phyloP scores from a whole-genome alignment of 2,113 vertebrate species.

The Odocoileus virginianus region DNA sequence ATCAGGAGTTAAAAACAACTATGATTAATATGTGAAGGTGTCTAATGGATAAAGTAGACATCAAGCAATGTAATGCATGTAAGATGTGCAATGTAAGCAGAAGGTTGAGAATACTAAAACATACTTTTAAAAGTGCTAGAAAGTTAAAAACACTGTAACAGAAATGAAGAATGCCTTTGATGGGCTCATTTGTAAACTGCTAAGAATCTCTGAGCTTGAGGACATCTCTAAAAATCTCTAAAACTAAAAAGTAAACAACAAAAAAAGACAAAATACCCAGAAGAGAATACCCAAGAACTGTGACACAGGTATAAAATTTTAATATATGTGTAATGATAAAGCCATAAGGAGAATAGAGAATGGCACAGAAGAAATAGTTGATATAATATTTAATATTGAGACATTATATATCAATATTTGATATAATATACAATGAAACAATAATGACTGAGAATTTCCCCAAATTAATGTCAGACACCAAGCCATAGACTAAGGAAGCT shows the following conservation, averaged over 20 bases:
- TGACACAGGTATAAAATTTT: neutral
- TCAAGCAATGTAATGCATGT: neutral
- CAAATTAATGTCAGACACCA: neutral
- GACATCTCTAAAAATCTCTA: neutral
- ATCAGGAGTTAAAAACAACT: neutral
- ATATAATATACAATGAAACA: neutral
- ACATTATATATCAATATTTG: neutral
- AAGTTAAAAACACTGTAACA: neutral
- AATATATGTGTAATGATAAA: neutral
- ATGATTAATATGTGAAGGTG: neutral
- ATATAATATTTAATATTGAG: neutral
- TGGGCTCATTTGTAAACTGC: neutral
- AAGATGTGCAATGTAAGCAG: neutral
- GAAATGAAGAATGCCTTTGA: neutral
- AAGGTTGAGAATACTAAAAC: neutral
- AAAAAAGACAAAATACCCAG: neutral
- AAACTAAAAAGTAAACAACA: neutral
- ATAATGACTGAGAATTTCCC: neutral
- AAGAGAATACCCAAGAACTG: neutral
- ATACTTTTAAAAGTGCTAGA: neutral
- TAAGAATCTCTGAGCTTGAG: neutral
- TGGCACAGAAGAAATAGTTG: neutral
- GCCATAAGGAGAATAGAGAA: neutral
- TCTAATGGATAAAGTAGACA: neutral
- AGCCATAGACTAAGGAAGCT: neutral